Conservation (phyloP, 2,113 vertebrate species). For the Saiga tatarica region DNA sequence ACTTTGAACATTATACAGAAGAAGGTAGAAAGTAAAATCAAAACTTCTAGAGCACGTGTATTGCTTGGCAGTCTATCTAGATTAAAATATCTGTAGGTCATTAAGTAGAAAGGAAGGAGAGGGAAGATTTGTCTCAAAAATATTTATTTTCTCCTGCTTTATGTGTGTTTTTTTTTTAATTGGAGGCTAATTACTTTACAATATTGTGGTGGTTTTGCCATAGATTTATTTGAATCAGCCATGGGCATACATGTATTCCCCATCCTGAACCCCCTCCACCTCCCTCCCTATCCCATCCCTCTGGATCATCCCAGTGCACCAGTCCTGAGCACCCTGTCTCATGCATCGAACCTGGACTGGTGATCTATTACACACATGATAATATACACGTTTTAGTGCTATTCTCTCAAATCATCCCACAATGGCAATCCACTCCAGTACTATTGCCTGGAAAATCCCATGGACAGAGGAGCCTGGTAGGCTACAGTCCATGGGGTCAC, state of each 20-base stretch:
- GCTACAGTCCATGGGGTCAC: too few relatives aligned
- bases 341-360: neutral
- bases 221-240: neutral
- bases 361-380: neutral
- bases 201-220: neutral
- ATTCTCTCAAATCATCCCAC: neutral
- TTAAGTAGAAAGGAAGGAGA: conserved; percentile 85
- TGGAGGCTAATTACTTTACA: neutral
- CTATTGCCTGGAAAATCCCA: too few relatives aligned
- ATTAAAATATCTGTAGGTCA: conserved; percentile 84
- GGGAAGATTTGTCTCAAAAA: conserved; percentile 69
- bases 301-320: neutral
- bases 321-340: neutral
- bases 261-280: neutral
- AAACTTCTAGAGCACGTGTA: conserved; percentile 59
- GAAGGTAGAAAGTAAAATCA: neutral
- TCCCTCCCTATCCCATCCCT: neutral
- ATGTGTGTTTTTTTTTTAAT: neutral
- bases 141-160: conserved; percentile 47
- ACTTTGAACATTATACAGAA: neutral
- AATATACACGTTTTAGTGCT: neutral
- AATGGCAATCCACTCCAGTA: too few relatives aligned
- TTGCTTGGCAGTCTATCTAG: conserved; percentile 74
- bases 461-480: too few relatives aligned
- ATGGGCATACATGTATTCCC: neutral